Base-by-base conservation (phyloP, 2,888 invertebrate species). In the Drosophila macrospina region DNA sequence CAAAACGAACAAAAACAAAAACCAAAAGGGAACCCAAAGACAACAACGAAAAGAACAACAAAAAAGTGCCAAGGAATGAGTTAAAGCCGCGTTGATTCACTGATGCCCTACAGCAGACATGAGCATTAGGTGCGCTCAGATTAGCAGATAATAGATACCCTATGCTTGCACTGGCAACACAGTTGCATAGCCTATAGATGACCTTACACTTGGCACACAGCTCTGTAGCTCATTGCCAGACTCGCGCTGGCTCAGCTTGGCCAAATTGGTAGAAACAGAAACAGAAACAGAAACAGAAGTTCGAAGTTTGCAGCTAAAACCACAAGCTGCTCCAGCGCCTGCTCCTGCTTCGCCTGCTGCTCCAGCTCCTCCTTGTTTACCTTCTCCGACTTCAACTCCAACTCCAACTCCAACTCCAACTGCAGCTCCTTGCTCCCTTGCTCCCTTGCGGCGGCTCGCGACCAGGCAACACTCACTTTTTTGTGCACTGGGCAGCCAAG, bases 381-480 rank as follows among this genome's bases (percentile, higher is more conserved):
- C 48, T 20, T 37, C 41, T 47, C 67, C 55, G n/a, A n/a, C n/a
- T n/a, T n/a, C n/a, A n/a, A n/a, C 13, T 10, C 16, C 47, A 20
- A 0, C 42, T 24, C 0, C 41, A 11, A 20, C 20, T 20, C 20
- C 20, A 20, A 1, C 8, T 8, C 13, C 20, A 11, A 20, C 28
- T 28, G 5, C 28, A 11, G 4, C 52, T 32, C 30, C 52, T 3
- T 32, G 4, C 26, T n/a, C 59, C 11, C 32, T 48, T 20, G 41
- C 41, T 47, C 67, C 55, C 47, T 51, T 54, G 51, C 50, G 51
- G 55, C 65, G 54, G 69, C 77, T 80, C 79, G 69, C 69, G 80
- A 77, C 57, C 79, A 69, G 52, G 72, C 84, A 81, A 79, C 80
- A 81, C 81, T 81, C 81, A 80, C 74, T 75, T 72, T 71, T 73